These are phyloP conservation scores for Dolichallabes microphthalmus DNA, from an alignment of 2,113 vertebrate species.

Conservation along the genomic window DNA sequence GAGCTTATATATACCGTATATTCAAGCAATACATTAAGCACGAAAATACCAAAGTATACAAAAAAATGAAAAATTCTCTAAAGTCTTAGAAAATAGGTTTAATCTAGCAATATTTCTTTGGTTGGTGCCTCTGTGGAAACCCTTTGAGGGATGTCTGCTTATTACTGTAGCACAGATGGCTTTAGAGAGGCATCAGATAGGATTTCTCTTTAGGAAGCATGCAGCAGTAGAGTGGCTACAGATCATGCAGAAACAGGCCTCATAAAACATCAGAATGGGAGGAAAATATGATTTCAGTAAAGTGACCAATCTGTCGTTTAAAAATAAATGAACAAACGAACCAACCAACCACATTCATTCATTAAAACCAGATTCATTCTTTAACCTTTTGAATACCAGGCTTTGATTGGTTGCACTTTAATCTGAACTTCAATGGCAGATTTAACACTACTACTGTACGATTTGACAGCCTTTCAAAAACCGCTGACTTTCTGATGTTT, in stretches of 20 bases:
- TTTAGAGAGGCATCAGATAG: neutral
- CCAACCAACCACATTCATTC: too few species aligned
- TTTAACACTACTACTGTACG: neutral
- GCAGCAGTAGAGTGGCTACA: neutral
- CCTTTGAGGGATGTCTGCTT: neutral
- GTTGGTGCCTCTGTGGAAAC: neutral
- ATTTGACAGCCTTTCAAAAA: conserved; percentile 15
- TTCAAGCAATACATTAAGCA: neutral
- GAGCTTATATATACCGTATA: neutral
- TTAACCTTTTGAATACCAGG: neutral
- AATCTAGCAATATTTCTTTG: neutral
- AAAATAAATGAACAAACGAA: too few species aligned
- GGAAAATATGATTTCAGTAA: neutral
- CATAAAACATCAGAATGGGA: neutral
- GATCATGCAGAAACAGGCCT: neutral
- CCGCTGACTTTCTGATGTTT: conserved; percentile 27
- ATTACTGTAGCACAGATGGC: neutral
- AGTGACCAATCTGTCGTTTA: neutral
- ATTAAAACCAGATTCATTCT: too few species aligned
- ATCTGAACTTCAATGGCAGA: conserved; percentile 17
- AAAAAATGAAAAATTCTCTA: neutral
- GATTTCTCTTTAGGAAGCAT: neutral
- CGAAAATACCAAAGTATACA: neutral
- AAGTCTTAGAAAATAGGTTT: neutral
- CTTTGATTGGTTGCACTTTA: conserved; percentile 17